Base-by-base conservation (phyloP, 2,113 vertebrate genomes). In the Plectropomus leopardus region DNA sequence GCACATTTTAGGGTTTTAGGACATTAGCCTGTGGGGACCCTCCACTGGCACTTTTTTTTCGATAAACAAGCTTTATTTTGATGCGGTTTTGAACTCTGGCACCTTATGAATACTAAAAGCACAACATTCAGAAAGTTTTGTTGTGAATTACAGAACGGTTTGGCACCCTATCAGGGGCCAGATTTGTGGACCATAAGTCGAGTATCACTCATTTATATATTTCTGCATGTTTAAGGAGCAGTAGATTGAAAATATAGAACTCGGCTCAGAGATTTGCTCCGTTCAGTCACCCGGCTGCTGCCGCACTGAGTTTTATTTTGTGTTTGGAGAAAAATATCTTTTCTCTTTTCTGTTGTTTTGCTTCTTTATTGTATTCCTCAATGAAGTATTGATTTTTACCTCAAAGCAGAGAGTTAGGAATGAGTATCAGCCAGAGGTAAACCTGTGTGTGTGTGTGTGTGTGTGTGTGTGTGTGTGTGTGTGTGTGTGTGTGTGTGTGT, bases 321-420 rank as follows among this genome's bases (percentile, higher is more conserved):
- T 32, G 64, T 24, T 66, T 1, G 24, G 0, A 67, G 44, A 8
- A 42, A 59, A 60, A 50, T 23, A 64, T 10, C 6, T 58, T 10
- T 40, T 40, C 53, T 64, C 26, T 59, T 36, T 40, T 42, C 6
- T 71, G 0, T 51, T 77, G 58, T 68, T 80, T 82, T 42, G 24
- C 30, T 67, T 7, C 34, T 60, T 26, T 50, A 54, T 66, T 68
- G 65, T 47, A 28, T 85, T 65, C 23, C 44, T 53, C 32, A 50
- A 64, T 73, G 47, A 85, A 70, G 67, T 73, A 87, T 89, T 82
- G 82, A 82, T 85, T 83, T 60, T 3, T 8, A 5, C 30, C 36
- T 66, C 32, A 74, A 58, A 72, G 19, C 44, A 58, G 45, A 57
- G 50, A 36, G 80, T 23, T 75, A 45, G 55, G 84, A 76, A 69